Percentiles rank a stretch among this genome's conserved stretches.
Evolutionary conservation across 2,888 invertebrate species (phyloP).

Genomic region (Hypena proboscidalis): DNA sequence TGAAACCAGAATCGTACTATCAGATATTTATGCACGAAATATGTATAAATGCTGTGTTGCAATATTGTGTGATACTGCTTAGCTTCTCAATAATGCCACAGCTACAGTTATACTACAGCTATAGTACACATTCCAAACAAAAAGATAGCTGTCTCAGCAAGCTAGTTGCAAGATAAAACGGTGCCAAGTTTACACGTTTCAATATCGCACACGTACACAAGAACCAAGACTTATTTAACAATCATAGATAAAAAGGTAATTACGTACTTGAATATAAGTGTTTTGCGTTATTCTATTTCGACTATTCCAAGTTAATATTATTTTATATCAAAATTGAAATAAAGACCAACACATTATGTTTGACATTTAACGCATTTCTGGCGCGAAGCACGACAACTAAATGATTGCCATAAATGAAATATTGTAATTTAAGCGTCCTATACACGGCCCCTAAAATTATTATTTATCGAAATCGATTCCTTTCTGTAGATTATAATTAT

Average conservation of each 20-base stretch:
- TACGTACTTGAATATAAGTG: conserved; percentile 20
- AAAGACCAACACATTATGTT: conserved; percentile 32
- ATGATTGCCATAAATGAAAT: conserved; percentile 24
- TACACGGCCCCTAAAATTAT: no score
- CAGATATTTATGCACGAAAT: no score
- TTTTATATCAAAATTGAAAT: conserved; percentile 21
- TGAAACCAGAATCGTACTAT: no score
- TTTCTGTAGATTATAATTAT: no score
- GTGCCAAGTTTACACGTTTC: neutral
- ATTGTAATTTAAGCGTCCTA: conserved; percentile 11
- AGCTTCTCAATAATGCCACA: no score
- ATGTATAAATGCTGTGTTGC: no score
- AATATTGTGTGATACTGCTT: no score
- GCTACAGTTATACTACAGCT: no score
- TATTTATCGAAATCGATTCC: no score
- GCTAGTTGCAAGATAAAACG: neutral
- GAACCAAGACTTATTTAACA: no score
- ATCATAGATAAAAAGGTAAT: neutral
- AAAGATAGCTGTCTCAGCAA: neutral
- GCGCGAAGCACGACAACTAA: conserved; percentile 61
- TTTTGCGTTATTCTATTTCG: conserved; percentile 4
- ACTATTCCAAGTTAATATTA: conserved; percentile 7
- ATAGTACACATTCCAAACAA: neutral
- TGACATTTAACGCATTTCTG: conserved; percentile 61
- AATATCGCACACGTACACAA: neutral